phyloP scores from a whole-genome alignment of 2,797 vertebrate species.

The Uromys caudimaculatus region DNA sequence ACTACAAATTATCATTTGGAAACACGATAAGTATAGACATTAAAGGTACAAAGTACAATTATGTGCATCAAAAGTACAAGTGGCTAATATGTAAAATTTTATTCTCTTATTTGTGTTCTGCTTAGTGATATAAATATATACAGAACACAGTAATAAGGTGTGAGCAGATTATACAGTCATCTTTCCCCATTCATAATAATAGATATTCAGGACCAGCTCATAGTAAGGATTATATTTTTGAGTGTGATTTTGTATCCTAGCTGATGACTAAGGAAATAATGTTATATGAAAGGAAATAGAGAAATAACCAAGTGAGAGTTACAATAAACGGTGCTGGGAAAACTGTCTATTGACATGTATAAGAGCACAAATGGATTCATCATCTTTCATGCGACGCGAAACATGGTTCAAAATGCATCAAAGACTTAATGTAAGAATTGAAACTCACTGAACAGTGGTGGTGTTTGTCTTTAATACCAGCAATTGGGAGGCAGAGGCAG shows the following conservation, averaged over 20 bases:
- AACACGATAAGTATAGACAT: constrained; percentile 31
- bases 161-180: neutral
- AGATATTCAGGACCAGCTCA: neutral
- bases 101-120: constrained; percentile 35
- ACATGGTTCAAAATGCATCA: neutral
- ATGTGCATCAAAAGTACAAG: constrained; percentile 32
- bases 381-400: neutral
- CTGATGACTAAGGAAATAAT: constrained; percentile 55
- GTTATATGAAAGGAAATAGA: constrained; percentile 34
- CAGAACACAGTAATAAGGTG: neutral
- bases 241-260: constrained; percentile 42
- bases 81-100: neutral
- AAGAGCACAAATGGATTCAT: neutral
- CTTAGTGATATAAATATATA: constrained; percentile 3
- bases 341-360: neutral
- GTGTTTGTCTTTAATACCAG: neutral
- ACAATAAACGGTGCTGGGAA: constrained; percentile 15
- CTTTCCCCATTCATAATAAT: constrained; percentile 34
- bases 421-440: neutral
- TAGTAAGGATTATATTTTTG: neutral
- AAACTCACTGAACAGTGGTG: neutral
- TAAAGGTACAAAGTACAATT: constrained; percentile 50
- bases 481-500: neutral
- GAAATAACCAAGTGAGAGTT: constrained; percentile 39
- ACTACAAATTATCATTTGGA: neutral